Evolutionary conservation across 1,140 invertebrate species (phyloP).

Genomic region (Diorhabda elongata): DNA sequence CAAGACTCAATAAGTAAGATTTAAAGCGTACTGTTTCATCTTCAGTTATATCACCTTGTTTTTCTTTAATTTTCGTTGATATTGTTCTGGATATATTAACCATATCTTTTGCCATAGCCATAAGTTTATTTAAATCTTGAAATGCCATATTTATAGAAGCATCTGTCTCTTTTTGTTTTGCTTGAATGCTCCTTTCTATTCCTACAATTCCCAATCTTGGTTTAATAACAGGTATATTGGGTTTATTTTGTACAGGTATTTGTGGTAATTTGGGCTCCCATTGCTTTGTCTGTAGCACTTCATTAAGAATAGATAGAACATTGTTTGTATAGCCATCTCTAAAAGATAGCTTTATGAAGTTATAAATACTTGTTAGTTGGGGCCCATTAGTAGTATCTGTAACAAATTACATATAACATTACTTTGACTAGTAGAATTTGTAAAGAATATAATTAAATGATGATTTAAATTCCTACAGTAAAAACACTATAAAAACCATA

Average conservation of each 20-base stretch:
- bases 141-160: constrained; percentile 89
- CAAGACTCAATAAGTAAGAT: constrained; percentile 91
- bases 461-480: no score
- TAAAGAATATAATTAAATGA: no score
- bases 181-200: constrained; percentile 88
- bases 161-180: constrained; percentile 86
- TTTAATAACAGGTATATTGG: constrained; percentile 55
- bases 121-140: constrained; percentile 90
- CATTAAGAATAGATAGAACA: constrained; percentile 63
- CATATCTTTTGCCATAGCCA: constrained; percentile 97
- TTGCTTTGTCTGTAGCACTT: constrained; percentile 56
- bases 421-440: no score
- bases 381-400: constrained; percentile 70
- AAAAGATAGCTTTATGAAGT: constrained; percentile 84
- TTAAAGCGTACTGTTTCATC: constrained; percentile 97
- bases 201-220: constrained; percentile 87
- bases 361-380: constrained; percentile 62
- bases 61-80: constrained; percentile 89
- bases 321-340: constrained; percentile 73
- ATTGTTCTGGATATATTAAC: constrained; percentile 88
- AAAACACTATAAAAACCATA: no score
- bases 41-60: constrained; percentile 93
- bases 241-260: constrained; percentile 36
- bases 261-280: constrained; percentile 52
- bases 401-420: constrained; percentile 33